Evolutionary conservation across 1,140 invertebrate genomes (phyloP), one percentile per base, ranked within the genome.

Genomic region (Drosophila albomicans): DNA sequence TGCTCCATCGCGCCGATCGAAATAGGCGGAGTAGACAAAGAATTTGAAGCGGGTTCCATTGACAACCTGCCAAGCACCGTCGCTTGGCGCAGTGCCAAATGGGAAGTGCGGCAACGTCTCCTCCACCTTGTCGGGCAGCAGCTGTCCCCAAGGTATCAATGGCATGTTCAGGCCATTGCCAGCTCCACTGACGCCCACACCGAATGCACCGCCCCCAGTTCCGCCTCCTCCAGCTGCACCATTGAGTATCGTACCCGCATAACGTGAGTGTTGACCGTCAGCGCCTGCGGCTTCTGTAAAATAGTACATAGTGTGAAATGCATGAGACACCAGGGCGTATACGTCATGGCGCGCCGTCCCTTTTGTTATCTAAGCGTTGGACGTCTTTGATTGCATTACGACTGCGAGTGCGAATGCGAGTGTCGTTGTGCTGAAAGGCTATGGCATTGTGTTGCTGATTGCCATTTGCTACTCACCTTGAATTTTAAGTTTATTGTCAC

Each of bases 11-110:
- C 96, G 94, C 46, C 95, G 93, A 92, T 98, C 97, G 80, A 96
- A 96, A 84, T 96, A 98, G 35, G 97, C 97, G 1, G 97, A 98
- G 88, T 97, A 98, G 13, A 98, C 97, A 92, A 96, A 98, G 93
- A 98, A 98, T 93, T 98, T 98, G 90, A 95, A 97, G 88, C 96
- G 96, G 92, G 67, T 94, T 43, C 94, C 94, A 61, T 94, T 93
- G 62, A 95, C 94, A 71, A 92, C 93, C 90, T 95, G 94, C 94
- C 94, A 95, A 57, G 90, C 85, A 15, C 94, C 94, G 71, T 94
- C 93, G 62, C 85, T 91, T 68, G 94, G 93, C 66, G 89, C 79
- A 0, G 93, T 79, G 82, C 93, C 94, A 64, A 91, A 87, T 30
- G 93, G 92, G 69, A 92, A 93, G 54, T 91, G 91, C 20, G 94